phyloP scores from a whole-genome alignment of 2,113 vertebrate genomes.

The Sinosuthora webbiana region DNA sequence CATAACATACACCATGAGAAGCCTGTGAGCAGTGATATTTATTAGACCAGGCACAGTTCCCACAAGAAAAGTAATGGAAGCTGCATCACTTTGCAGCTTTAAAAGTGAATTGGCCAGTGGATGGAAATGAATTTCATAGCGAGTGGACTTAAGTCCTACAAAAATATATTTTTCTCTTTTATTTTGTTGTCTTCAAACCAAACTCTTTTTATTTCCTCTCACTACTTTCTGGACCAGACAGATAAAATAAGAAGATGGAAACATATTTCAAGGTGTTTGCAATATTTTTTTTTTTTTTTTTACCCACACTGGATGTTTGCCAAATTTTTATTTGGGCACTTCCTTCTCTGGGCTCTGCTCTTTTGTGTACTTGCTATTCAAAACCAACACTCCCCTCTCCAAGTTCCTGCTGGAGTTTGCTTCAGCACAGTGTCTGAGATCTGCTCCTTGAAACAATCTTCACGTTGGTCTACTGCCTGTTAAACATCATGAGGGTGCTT shows the following conservation, averaged over 20 bases:
- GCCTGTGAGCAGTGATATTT: background rate
- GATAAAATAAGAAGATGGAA: constrained; percentile 6
- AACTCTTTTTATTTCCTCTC: background rate
- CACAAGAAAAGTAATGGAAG: background rate
- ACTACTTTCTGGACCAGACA: background rate
- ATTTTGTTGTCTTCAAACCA: background rate
- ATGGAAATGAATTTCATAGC: background rate
- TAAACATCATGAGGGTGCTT: background rate
- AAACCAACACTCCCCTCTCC: background rate
- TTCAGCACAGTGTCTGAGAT: background rate
- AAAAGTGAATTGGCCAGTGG: background rate
- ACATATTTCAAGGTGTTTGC: background rate
- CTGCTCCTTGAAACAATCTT: background rate
- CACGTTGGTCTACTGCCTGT: background rate
- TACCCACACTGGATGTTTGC: background rate
- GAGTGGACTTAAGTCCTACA: background rate
- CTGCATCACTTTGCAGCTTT: background rate
- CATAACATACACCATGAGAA: background rate
- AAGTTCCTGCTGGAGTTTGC: background rate
- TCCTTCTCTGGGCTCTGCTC: background rate
- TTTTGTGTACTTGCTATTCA: background rate
- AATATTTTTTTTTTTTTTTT: background rate
- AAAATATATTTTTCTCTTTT: background rate
- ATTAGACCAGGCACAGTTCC: background rate
- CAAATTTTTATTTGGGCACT: background rate